A percentile compares a stretch with the other conserved stretches of the same genome.
These are phyloP conservation scores for Pterostichus niger DNA, from an alignment of 2,888 invertebrate genomes.

Conservation along the genomic window DNA sequence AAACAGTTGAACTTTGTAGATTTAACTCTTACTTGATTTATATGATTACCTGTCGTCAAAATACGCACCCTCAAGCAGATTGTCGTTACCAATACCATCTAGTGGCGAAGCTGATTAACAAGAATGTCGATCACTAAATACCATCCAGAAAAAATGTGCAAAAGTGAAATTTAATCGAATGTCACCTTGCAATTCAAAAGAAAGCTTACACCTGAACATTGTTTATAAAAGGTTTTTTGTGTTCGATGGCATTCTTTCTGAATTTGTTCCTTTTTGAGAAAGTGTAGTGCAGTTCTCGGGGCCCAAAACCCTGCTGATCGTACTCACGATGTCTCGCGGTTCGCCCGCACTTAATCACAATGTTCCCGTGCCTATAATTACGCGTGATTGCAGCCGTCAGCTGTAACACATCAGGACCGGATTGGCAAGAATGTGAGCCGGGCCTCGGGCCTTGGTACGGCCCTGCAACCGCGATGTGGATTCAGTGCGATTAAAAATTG, in stretches of 20 bases:
- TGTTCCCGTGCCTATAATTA: conserved; percentile 13
- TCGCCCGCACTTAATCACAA: conserved; percentile 29
- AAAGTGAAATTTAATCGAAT: conserved; percentile 45
- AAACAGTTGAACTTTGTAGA: no score
- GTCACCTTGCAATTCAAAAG: not conserved
- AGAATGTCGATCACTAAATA: no score
- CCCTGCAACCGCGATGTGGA: not conserved
- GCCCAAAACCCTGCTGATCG: not conserved
- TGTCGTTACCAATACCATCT: no score
- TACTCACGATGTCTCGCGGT: not conserved
- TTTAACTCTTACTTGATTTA: no score
- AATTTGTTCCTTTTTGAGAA: conserved; percentile 30
- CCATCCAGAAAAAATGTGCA: conserved; percentile 18
- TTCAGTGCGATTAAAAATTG: conserved; percentile 18
- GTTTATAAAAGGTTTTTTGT: conserved; percentile 15
- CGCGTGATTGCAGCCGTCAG: conserved; percentile 14
- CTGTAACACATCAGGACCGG: conserved; percentile 43
- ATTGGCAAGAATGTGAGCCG: conserved; percentile 34
- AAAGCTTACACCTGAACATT: conserved; percentile 6
- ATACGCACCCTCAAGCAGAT: no score
- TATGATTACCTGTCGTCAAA: no score
- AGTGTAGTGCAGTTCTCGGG: not conserved
- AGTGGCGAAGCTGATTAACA: no score
- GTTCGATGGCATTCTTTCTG: conserved; percentile 15
- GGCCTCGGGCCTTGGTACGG: conserved; percentile 29